phyloP scores from a whole-genome alignment of 2,888 invertebrate genomes.

The Smittia sp. region DNA sequence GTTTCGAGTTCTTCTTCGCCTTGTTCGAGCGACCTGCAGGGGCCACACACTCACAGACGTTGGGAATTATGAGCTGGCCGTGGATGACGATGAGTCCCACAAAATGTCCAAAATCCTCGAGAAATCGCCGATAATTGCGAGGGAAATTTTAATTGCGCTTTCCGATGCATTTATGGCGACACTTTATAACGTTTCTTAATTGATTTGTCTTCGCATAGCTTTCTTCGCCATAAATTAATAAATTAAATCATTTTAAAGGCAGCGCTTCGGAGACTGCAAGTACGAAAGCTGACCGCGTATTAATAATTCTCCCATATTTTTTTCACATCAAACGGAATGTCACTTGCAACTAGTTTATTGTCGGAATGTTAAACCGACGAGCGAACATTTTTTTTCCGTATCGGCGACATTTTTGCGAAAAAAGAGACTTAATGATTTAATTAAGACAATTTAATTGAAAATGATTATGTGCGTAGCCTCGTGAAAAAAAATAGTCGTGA shows the following conservation, averaged over 20 bases:
- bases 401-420: not conserved
- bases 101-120: too few relatives aligned
- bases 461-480: constrained; percentile 25
- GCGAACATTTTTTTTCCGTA: constrained; percentile 1
- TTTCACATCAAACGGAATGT: constrained; percentile 22
- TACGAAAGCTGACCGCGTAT: not conserved
- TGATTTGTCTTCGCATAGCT: constrained; percentile 38
- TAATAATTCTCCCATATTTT: constrained; percentile 16
- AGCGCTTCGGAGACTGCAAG: not conserved
- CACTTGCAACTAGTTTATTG: constrained; percentile 31
- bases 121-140: not conserved
- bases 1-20: too few relatives aligned
- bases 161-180: constrained; percentile 24
- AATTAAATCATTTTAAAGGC: constrained; percentile 35
- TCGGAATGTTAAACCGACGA: constrained; percentile 11
- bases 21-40: too few relatives aligned
- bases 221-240: constrained; percentile 10
- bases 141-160: not conserved
- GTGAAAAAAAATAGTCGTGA: not conserved
- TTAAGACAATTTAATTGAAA: constrained; percentile 40
- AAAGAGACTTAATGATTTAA: constrained; percentile 36
- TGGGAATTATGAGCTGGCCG: too few relatives aligned
- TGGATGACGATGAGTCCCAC: not conserved
- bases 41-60: too few relatives aligned
- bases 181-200: constrained; percentile 36